Percentiles rank a stretch among this genome's conserved stretches.
phyloP scores from a whole-genome alignment of 2,888 invertebrate species.

The Pycnomerus fuliginosus region DNA sequence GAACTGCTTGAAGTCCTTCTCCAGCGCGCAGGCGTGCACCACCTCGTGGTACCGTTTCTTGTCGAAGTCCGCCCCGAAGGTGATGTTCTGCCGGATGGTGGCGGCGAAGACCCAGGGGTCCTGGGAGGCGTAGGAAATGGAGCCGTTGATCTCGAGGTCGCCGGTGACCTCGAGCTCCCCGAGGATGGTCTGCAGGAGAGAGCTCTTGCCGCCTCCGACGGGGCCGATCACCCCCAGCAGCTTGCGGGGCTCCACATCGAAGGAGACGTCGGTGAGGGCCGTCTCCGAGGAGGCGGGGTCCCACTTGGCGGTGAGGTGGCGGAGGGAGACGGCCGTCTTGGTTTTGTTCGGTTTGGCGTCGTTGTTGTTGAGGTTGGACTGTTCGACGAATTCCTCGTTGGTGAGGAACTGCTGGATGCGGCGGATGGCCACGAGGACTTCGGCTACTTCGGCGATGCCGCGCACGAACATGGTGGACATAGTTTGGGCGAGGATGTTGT shows the following conservation, averaged over 20 bases:
- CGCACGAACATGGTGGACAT: slow-evolving; percentile 61
- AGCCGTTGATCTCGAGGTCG: slow-evolving; percentile 63
- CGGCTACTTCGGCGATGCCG: slow-evolving; percentile 54
- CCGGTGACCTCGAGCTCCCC: slow-evolving; percentile 66
- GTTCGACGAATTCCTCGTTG: slow-evolving; percentile 44
- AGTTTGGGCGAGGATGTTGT: slow-evolving; percentile 57
- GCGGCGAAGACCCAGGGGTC: slow-evolving; percentile 83
- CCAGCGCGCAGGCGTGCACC: slow-evolving; percentile 66
- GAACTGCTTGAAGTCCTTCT: slow-evolving; percentile 72
- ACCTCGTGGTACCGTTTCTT: slow-evolving; percentile 60
- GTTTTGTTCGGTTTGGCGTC: slow-evolving; percentile 34
- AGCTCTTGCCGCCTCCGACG: slow-evolving; percentile 65
- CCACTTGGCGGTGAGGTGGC: slow-evolving; percentile 48
- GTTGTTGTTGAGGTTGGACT: slow-evolving; percentile 30
- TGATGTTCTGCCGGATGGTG: slow-evolving; percentile 79
- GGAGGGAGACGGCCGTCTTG: slow-evolving; percentile 31
- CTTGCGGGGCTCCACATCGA: slow-evolving; percentile 40
- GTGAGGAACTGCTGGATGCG: slow-evolving; percentile 50
- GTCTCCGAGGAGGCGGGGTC: slow-evolving; percentile 40
- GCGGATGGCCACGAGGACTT: slow-evolving; percentile 52
- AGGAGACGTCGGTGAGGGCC: slow-evolving; percentile 42
- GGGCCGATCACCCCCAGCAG: slow-evolving; percentile 60
- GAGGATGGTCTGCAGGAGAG: slow-evolving; percentile 70
- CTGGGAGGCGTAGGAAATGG: slow-evolving; percentile 74
- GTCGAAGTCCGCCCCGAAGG: slow-evolving; percentile 73